phyloP scores from a whole-genome alignment of 1,140 invertebrate genomes.

The Cryptotermes secundus region DNA sequence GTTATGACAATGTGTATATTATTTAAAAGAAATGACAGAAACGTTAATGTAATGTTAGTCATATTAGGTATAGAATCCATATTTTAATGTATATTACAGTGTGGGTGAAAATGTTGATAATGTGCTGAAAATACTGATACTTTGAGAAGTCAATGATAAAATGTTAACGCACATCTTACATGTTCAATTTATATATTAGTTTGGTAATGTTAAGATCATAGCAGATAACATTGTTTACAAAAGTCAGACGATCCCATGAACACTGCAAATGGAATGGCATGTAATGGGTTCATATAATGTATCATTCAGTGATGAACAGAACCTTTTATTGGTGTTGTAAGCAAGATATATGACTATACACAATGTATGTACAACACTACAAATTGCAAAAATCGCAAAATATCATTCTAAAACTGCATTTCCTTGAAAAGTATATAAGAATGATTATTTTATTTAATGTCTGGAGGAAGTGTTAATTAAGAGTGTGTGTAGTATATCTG shows the following conservation, averaged over 20 bases:
- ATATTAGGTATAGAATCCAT: background rate
- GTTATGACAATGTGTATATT: background rate
- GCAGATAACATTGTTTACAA: background rate
- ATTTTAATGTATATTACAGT: slow-evolving; percentile 16
- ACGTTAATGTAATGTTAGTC: background rate
- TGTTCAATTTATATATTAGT: slow-evolving; percentile 1
- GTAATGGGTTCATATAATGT: background rate
- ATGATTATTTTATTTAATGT: background rate
- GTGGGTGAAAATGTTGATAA: background rate
- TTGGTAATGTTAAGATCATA: background rate
- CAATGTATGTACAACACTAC: background rate
- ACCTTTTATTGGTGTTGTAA: background rate
- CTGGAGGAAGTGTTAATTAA: background rate
- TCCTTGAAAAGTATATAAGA: background rate
- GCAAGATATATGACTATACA: background rate
- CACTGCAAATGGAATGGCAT: background rate
- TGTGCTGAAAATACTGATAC: background rate
- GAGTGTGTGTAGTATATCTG: background rate
- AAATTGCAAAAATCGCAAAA: background rate
- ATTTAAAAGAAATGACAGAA: background rate
- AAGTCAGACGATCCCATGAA: background rate
- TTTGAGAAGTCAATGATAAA: background rate
- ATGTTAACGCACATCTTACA: background rate
- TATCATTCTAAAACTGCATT: background rate
- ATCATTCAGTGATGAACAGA: background rate